Conservation (phyloP, 2,888 invertebrate species). For the Lapara coniferarum region DNA sequence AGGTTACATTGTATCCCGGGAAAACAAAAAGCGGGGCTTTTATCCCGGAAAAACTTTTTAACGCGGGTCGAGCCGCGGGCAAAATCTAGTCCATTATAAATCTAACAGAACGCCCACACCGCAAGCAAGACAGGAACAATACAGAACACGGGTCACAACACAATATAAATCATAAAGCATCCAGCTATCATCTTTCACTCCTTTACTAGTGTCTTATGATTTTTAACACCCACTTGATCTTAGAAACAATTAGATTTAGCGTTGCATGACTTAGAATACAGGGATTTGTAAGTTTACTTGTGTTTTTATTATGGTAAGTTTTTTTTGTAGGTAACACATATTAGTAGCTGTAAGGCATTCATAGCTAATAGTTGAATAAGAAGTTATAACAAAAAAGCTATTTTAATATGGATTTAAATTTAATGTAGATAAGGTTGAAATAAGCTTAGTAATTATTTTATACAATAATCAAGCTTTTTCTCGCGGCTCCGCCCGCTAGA, state of each 20-base stretch:
- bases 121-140: slow-evolving; percentile 67
- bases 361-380: too few relatives aligned
- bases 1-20: too few relatives aligned
- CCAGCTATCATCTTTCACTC: slow-evolving; percentile 75
- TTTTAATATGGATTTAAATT: too few relatives aligned
- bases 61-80: too few relatives aligned
- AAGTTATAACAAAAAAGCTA: too few relatives aligned
- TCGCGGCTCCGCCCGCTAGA: too few relatives aligned
- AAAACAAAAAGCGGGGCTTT: too few relatives aligned
- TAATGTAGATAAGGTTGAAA: too few relatives aligned
- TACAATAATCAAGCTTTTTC: too few relatives aligned
- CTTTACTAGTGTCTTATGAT: slow-evolving; percentile 72
- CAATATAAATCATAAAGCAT: slow-evolving; percentile 78
- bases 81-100: slow-evolving; percentile 67
- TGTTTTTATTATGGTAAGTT: neutral
- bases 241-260: slow-evolving; percentile 29
- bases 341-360: too few relatives aligned
- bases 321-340: neutral
- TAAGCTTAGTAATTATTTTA: too few relatives aligned
- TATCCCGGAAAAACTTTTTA: too few relatives aligned
- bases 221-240: slow-evolving; percentile 82
- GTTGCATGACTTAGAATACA: neutral
- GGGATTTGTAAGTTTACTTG: neutral
- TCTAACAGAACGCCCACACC: slow-evolving; percentile 69
- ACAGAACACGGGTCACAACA: slow-evolving; percentile 70